Conservation (phyloP, 2,888 invertebrate genomes). For the Spatulosminthurus flaviceps region DNA sequence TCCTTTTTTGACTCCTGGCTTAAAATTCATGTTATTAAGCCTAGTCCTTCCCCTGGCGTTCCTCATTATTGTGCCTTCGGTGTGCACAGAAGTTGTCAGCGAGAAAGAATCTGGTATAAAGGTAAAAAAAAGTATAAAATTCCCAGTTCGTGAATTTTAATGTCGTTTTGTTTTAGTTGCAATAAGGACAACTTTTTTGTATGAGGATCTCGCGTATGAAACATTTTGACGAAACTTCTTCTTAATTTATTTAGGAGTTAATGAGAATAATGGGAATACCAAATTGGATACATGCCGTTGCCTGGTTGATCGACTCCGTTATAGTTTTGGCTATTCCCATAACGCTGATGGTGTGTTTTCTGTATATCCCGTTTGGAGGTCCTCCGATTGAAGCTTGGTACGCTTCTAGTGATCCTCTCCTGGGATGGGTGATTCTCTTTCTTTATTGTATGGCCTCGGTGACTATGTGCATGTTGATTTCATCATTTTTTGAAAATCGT, state of each 20-base stretch:
- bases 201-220: too few species aligned
- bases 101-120: constrained; percentile 73
- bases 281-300: constrained; percentile 69
- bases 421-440: constrained; percentile 66
- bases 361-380: too few species aligned
- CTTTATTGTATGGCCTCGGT: constrained; percentile 66
- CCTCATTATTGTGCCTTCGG: constrained; percentile 70
- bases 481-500: constrained; percentile 68
- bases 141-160: neutral
- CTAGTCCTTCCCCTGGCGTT: constrained; percentile 65
- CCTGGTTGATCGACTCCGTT: constrained; percentile 69
- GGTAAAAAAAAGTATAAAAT: constrained; percentile 65
- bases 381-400: constrained; percentile 55
- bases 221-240: too few species aligned
- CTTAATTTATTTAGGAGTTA: constrained; percentile 67
- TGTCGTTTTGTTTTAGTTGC: too few species aligned
- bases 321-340: constrained; percentile 66
- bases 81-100: constrained; percentile 71
- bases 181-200: too few species aligned
- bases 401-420: constrained; percentile 64
- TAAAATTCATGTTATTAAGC: too few species aligned
- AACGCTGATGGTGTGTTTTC: constrained; percentile 64
- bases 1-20: too few species aligned
- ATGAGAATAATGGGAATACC: constrained; percentile 71
- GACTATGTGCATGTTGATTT: constrained; percentile 66